Evolutionary conservation across 1,140 invertebrate genomes (phyloP), one percentile per base, ranked within the genome.

Genomic region (Heliothis subflexa): DNA sequence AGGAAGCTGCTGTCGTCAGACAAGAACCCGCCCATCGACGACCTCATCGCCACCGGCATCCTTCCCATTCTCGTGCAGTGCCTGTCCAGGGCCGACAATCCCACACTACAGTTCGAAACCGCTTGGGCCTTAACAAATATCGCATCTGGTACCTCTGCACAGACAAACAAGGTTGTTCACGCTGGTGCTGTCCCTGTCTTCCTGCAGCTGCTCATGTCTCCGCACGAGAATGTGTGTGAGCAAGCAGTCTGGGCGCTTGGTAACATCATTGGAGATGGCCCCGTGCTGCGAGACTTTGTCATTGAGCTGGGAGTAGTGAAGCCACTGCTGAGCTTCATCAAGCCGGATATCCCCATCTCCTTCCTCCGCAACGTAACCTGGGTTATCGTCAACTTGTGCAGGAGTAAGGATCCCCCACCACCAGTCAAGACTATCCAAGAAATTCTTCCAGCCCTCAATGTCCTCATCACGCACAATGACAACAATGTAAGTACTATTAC

Each of bases 41-140:
- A 97, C 78, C 95, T 99, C 68, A 99, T 99, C 83, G 95, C 97
- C 28, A 98, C 98, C 94, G 98, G 98, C 64, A 99, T 99, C 90
- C 96, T 99, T 80, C 99, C 99, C 64, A 97, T 98, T 87, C 96
- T 99, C 84, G 98, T 99, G 52, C 95, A 96, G 81, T 99, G 99
- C 95, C 95, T 99, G 55, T 96, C 97, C 84, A 95, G 97, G 85
- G 96, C 98, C 85, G 97, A 99, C 90, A 98, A 98, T 92, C 97
- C 99, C 57, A 97, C 97, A 72, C 95, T 99, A 79, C 99, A 99
- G 94, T 99, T 99, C 95, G 99, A 99, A 95, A 98, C 99, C 79
- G 98, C 99, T 14, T 99, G 99, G 99, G 99, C 99, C 62, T 95
- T 99, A 78, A 99, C 99, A 82, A 99, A 99, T 91, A 99, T 99